Base-by-base conservation (phyloP, 2,888 invertebrate species). In the Abrostola tripartita region DNA sequence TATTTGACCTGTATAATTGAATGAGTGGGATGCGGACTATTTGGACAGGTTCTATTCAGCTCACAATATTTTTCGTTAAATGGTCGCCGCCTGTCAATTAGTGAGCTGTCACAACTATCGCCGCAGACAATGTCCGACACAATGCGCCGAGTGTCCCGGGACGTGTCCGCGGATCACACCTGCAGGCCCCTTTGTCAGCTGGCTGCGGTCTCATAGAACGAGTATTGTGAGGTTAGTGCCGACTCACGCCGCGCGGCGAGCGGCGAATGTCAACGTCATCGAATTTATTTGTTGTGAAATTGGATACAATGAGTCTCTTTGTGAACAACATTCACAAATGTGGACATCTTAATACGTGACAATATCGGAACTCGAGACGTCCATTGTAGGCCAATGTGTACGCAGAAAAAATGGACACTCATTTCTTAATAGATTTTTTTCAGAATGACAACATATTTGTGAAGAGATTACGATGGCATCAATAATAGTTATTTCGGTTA, bases 21-120 rank as follows among this genome's bases (percentile, higher is more conserved):
- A 24, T 24, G 24, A 24, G 24, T 24, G 24, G 24, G 24, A 24
- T 24, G 24, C 24, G 24, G 24, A 24, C 24, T 24, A 24, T 24
- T 24, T 24, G 24, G 24, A 24, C 24, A 24, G 24, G 24, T 24
- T 24, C 24, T 24, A 24, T 24, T 24, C 24, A 2, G 24, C 24
- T 24, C 24, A 24, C 24, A 9, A 47, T 8, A 47, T 9, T 75
- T 59, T 64, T 69, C 69, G 56, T 41, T 53, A 12, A 7, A 12
- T 58, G 69, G 53, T 56, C 55, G 64, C 54, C 88, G 88, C 83
- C 88, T 89, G 90, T 88, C 89, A 86, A 84, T 89, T 86, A 88
- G 74, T 51, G 84, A 76, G 82, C 85, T 88, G 89, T 87, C 88
- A 85, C 79, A 79, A 77, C 73, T 56, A 51, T 60, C 74, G 52